Conservation (phyloP, 2,113 vertebrate species). For the Trochalopteron elliotii region DNA sequence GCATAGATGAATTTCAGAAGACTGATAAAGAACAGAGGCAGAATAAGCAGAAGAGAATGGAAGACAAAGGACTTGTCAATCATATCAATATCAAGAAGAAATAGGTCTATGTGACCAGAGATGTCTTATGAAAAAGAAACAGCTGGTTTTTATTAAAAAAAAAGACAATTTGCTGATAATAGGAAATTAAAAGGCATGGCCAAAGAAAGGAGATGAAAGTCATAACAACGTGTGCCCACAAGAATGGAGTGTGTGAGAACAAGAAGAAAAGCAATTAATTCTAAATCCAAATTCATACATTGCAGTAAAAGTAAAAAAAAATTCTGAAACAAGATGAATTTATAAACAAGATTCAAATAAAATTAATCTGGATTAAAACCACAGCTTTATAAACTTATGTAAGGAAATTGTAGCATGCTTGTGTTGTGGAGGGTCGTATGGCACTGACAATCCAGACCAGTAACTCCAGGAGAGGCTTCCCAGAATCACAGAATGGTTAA, state of each 20-base stretch:
- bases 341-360: background rate
- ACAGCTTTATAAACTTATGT: background rate
- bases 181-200: background rate
- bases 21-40: background rate
- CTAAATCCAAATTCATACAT: background rate
- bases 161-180: background rate
- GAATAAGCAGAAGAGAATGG: background rate
- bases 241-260: background rate
- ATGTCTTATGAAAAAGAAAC: background rate
- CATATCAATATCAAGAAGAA: background rate
- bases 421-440: background rate
- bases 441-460: rapidly evolving
- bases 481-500: background rate
- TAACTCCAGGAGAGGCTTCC: background rate
- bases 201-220: background rate
- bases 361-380: background rate
- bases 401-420: background rate
- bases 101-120: background rate
- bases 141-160: background rate
- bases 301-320: background rate
- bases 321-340: background rate
- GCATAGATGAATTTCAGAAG: background rate
- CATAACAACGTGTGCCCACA: background rate
- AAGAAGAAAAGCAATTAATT: background rate
- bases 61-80: background rate